These are phyloP conservation scores for Lophotriccus pileatus DNA, from an alignment of 2,797 vertebrate genomes.

Conservation along the genomic window DNA sequence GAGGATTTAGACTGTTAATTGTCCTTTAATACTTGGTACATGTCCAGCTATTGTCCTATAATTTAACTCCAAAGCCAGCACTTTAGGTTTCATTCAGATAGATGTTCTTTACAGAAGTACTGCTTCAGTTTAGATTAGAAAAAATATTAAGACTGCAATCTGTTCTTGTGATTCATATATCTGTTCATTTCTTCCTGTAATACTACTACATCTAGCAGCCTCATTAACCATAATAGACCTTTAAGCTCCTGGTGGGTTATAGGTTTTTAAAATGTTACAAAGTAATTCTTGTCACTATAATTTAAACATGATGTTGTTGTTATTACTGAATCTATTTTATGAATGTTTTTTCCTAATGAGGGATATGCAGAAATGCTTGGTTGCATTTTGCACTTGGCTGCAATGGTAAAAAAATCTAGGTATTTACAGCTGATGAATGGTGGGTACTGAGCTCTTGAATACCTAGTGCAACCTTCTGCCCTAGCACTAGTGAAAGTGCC, in stretches of 20 bases:
- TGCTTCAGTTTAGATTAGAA: slow-evolving; percentile 25
- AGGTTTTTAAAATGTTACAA: slow-evolving; percentile 58
- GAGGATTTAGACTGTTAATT: background rate
- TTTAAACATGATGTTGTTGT: slow-evolving; percentile 61
- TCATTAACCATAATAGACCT: slow-evolving; percentile 70
- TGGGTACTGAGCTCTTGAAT: background rate
- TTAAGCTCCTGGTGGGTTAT: slow-evolving; percentile 63
- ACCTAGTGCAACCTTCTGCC: background rate
- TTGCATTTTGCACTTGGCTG: slow-evolving; percentile 10
- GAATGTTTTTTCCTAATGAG: background rate
- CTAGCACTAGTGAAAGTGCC: slow-evolving; percentile 15
- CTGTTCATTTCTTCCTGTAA: slow-evolving; percentile 34
- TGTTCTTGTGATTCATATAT: slow-evolving; percentile 49
- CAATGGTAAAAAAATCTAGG: background rate
- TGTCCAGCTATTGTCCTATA: background rate
- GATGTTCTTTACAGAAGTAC: background rate
- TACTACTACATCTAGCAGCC: background rate
- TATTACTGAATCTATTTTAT: slow-evolving; percentile 51
- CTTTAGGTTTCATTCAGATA: slow-evolving; percentile 17
- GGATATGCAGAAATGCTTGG: slow-evolving; percentile 23
- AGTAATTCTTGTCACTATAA: slow-evolving; percentile 65
- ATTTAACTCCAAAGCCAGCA: background rate
- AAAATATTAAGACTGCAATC: slow-evolving; percentile 35
- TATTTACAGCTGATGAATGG: slow-evolving; percentile 53
- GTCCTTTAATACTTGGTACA: background rate